Conservation (phyloP, 2,888 invertebrate species). For the Lasius fuliginosus region DNA sequence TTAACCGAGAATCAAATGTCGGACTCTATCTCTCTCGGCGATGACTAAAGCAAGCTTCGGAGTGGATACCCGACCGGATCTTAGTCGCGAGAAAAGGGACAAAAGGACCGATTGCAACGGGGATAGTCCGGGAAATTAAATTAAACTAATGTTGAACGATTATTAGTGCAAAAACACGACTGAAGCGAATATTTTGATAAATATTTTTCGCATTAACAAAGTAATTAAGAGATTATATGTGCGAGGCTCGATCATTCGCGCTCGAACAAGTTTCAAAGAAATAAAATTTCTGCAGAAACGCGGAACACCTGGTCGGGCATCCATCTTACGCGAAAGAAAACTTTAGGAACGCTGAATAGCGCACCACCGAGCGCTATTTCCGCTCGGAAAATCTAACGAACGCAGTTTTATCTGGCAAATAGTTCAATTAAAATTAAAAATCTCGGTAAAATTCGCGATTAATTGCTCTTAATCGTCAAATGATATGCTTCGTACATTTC, state of each 20-base stretch:
- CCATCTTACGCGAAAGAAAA: conserved; percentile 40
- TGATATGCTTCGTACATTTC: background rate
- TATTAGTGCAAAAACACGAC: conserved; percentile 1
- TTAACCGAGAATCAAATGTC: conserved; percentile 72
- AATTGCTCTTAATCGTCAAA: background rate
- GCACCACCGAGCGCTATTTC: conserved; percentile 20
- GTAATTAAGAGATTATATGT: conserved; percentile 30
- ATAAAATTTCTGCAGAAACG: conserved; percentile 41
- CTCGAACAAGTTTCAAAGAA: conserved; percentile 29
- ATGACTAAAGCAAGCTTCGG: conserved; percentile 32
- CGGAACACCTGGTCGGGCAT: conserved; percentile 45
- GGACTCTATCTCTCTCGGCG: conserved; percentile 18
- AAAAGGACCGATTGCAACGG: conserved; percentile 10
- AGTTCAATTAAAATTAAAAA: conserved; percentile 16
- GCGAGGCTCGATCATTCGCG: conserved; percentile 38
- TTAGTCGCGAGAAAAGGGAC: conserved; percentile 60
- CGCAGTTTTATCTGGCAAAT: conserved; percentile 2
- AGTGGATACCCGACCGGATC: conserved; percentile 56
- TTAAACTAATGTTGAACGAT: conserved; percentile 12
- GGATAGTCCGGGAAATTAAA: background rate
- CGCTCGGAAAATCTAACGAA: conserved; percentile 17
- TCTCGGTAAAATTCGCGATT: conserved; percentile 1
- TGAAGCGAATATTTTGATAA: conserved; percentile 11
- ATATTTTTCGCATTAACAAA: conserved; percentile 26
- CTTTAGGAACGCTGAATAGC: conserved; percentile 29